Evolutionary conservation across 2,113 vertebrate species (phyloP), one percentile per base, ranked within the genome.

Genomic region (Brachirus orientalis): DNA sequence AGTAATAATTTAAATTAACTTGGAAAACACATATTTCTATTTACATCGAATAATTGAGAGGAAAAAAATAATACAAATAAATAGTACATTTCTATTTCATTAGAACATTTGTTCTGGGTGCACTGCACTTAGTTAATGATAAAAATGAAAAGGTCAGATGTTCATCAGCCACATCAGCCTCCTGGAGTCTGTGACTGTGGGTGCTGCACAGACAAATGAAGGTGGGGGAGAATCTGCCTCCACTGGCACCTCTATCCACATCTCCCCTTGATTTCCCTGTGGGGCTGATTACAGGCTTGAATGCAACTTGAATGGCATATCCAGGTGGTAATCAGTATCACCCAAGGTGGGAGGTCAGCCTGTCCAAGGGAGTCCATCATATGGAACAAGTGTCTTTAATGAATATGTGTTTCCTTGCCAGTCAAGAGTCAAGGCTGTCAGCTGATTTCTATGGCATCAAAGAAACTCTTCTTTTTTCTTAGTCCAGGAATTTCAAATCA

Each of bases 271-370:
- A 83, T 82, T 82, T 88, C 80, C 82, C 76, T 35, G 48, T 51
- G 53, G 69, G 78, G 57, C 63, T 83, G 81, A 79, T 86, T 88
- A 77, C 22, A 59, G 18, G 59, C 37, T 41, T 52, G 46, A 37
- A 48, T 51, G 64, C 50, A 64, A 57, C 66, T 41, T 75, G 77
- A 84, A 68, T 75, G 63, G 61, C 37, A 73, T 63, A 61, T 43
- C 50, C 35, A 14, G 69, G 38, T 18, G 64, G 64, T 79, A 87
- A 88, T 89, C 86, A 86, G 76, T 16, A 50, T 48, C 68, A 82
- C 63, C 75, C 72, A 7, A 56, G 50, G 13, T 53, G 41, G 33
- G 52, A 67, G 66, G 59, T 84, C 52, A 83, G 69, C n/a, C 8
- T 55, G 28, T 80, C 66, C 60, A 48, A 19, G 69, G 63, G 63